These are phyloP conservation scores for Merodon equestris DNA, from an alignment of 2,888 invertebrate species.

Conservation along the genomic window DNA sequence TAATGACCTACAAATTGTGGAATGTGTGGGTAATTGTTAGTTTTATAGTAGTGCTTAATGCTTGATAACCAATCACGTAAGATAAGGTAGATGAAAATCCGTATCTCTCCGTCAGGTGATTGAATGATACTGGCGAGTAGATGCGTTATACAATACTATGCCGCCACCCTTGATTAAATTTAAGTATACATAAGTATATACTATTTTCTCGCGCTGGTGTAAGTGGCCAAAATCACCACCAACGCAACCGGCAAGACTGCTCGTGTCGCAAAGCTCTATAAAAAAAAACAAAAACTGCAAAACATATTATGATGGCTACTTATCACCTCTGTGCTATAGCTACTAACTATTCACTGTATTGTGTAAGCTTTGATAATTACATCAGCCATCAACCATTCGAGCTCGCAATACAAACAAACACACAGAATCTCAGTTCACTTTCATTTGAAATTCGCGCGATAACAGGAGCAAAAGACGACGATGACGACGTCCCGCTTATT, in stretches of 20 bases:
- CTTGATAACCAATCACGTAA: neutral
- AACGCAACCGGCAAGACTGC: too few relatives aligned
- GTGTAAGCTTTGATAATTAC: constrained; percentile 62
- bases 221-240: too few relatives aligned
- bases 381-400: constrained; percentile 25
- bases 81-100: too few relatives aligned
- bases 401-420: constrained; percentile 34
- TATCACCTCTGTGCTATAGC: constrained; percentile 4
- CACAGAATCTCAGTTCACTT: constrained; percentile 53
- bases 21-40: neutral
- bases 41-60: neutral
- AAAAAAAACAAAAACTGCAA: constrained; percentile 39
- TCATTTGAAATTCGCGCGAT: constrained; percentile 58
- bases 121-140: too few relatives aligned
- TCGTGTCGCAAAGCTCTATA: constrained; percentile 25
- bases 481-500: constrained; percentile 53
- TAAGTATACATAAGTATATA: too few relatives aligned
- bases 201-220: too few relatives aligned
- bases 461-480: constrained; percentile 28
- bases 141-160: too few relatives aligned
- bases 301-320: constrained; percentile 15
- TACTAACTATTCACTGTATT: neutral
- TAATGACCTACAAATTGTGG: constrained; percentile 1
- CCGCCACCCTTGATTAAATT: too few relatives aligned
- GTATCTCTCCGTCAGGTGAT: too few relatives aligned